phyloP scores from a whole-genome alignment of 2,888 invertebrate genomes.

The Alloplasta piceator region DNA sequence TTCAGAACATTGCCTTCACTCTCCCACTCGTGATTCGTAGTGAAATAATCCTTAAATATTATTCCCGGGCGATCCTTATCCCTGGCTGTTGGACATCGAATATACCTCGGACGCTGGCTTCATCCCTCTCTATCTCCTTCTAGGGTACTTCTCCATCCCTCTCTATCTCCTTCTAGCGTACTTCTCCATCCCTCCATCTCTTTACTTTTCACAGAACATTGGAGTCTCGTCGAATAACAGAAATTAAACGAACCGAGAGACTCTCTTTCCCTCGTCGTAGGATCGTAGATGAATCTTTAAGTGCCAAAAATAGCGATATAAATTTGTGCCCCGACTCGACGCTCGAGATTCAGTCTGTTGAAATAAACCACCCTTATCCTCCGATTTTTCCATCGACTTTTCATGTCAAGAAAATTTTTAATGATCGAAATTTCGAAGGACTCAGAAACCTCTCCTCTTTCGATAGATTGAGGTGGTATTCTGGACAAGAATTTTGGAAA shows the following conservation, averaged over 20 bases:
- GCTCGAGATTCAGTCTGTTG: not conserved
- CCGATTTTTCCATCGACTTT: too few species aligned
- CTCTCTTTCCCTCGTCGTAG: not conserved
- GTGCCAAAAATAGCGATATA: constrained; percentile 7
- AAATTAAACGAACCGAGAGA: constrained; percentile 24
- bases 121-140: constrained; percentile 2
- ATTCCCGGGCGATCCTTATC: constrained; percentile 60
- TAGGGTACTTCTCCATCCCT: constrained; percentile 5
- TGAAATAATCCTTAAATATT: constrained; percentile 76
- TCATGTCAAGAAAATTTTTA: too few species aligned
- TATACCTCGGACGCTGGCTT: not conserved
- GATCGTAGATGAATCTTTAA: constrained; percentile 2
- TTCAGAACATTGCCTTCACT: constrained; percentile 69
- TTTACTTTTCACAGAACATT: constrained; percentile 47
- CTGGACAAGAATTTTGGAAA: too few species aligned
- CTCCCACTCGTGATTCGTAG: constrained; percentile 63
- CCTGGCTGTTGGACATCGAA: constrained; percentile 42
- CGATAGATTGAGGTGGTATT: too few species aligned
- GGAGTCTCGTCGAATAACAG: constrained; percentile 32
- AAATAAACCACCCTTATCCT: constrained; percentile 4
- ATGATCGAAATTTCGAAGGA: too few species aligned
- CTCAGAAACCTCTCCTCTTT: too few species aligned
- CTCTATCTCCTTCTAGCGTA: constrained; percentile 1
- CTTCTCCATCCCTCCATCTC: constrained; percentile 8
- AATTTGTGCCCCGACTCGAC: not conserved